phyloP scores from a whole-genome alignment of 2,797 vertebrate genomes.

The Poecilia velifera region DNA sequence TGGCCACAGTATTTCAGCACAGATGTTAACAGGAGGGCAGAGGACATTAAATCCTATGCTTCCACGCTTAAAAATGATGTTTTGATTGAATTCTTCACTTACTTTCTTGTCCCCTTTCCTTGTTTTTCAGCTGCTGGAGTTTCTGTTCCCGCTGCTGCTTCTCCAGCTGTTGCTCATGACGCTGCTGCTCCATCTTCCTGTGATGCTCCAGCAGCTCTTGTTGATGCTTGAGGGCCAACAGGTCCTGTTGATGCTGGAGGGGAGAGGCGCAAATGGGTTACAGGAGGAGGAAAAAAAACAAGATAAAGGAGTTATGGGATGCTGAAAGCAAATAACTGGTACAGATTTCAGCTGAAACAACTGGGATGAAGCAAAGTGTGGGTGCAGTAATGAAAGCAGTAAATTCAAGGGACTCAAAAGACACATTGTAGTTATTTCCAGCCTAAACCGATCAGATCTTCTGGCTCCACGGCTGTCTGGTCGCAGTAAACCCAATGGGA shows the following conservation, averaged over 20 bases:
- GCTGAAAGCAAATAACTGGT: not conserved
- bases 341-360: not conserved
- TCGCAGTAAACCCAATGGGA: slow-evolving; percentile 20
- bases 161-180: slow-evolving; percentile 94
- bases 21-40: not conserved
- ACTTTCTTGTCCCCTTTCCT: slow-evolving; percentile 98
- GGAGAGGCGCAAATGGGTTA: slow-evolving; percentile 13
- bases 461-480: slow-evolving; percentile 24
- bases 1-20: slow-evolving; percentile 10
- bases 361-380: not conserved
- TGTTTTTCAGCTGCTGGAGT: slow-evolving; percentile 94
- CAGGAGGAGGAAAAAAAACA: not conserved
- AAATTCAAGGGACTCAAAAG: slow-evolving; percentile 11
- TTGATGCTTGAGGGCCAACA: slow-evolving; percentile 95
- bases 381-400: slow-evolving; percentile 10
- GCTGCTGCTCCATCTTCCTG: slow-evolving; percentile 94
- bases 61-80: not conserved
- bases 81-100: slow-evolving; percentile 66
- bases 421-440: slow-evolving; percentile 33
- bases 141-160: slow-evolving; percentile 97
- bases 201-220: slow-evolving; percentile 97
- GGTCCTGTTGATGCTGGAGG: slow-evolving; percentile 93
- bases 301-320: not conserved
- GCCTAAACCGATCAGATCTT: slow-evolving; percentile 10
- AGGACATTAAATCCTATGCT: not conserved